A percentile compares a stretch with the other conserved stretches of the same genome.
phyloP scores from a whole-genome alignment of 2,797 vertebrate genomes.

The Cheirogaleus major region DNA sequence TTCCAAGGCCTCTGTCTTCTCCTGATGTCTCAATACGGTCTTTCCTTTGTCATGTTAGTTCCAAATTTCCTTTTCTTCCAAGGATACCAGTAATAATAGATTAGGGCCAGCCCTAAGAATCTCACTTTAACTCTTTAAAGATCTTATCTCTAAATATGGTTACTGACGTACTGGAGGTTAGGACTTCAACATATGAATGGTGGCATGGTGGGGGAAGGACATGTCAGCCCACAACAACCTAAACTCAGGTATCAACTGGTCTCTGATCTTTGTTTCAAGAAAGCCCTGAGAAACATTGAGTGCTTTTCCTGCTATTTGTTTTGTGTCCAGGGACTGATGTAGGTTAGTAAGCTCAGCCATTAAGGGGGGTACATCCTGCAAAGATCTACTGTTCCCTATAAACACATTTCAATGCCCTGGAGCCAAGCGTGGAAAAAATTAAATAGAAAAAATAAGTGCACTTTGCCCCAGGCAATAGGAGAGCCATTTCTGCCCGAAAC shows the following conservation, averaged over 20 bases:
- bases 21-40: neutral
- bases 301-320: neutral
- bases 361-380: neutral
- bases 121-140: neutral
- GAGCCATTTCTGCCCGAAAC: neutral
- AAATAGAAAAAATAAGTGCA: neutral
- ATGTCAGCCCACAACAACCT: neutral
- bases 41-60: neutral
- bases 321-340: neutral
- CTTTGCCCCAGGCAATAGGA: neutral
- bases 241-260: neutral
- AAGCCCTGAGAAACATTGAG: neutral
- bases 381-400: neutral
- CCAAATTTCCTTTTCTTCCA: neutral
- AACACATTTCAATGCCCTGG: neutral
- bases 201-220: neutral
- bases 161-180: neutral
- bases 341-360: neutral
- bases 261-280: neutral
- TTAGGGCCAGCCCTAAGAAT: neutral
- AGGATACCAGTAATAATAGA: neutral
- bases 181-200: neutral
- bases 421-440: neutral
- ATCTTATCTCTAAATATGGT: neutral
- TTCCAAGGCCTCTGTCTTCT: neutral